phyloP scores from a whole-genome alignment of 1,140 invertebrate species.

The Heterodera carotae region DNA sequence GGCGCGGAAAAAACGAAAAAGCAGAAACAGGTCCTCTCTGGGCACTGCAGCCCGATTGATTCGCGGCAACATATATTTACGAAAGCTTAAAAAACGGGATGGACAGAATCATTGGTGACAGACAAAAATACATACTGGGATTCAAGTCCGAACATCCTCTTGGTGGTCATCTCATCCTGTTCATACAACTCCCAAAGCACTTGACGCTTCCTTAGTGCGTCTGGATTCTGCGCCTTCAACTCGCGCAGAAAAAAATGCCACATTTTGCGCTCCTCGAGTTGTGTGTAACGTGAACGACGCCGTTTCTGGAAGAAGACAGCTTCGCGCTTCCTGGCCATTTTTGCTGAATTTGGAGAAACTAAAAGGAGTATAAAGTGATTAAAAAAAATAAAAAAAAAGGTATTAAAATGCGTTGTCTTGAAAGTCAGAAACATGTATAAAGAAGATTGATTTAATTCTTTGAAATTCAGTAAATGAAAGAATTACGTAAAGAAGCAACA shows the following conservation, averaged over 20 bases:
- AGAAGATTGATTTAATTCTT: too few relatives aligned
- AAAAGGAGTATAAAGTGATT: background rate
- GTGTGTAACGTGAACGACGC: background rate
- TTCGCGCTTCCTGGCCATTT: background rate
- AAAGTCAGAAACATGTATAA: too few relatives aligned
- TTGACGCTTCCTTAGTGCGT: background rate
- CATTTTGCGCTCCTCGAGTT: background rate
- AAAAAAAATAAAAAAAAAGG: slow-evolving; percentile 4
- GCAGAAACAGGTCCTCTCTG: slow-evolving; percentile 7
- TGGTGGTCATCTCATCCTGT: background rate
- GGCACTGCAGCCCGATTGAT: background rate
- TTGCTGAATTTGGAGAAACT: background rate
- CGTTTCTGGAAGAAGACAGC: background rate
- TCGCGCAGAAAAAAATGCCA: slow-evolving; percentile 8
- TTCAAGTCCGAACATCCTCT: background rate
- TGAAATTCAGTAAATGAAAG: too few relatives aligned
- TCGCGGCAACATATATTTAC: slow-evolving; percentile 2
- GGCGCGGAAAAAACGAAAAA: slow-evolving; percentile 1
- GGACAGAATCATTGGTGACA: background rate
- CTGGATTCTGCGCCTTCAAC: background rate
- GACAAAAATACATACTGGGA: background rate
- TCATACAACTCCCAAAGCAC: background rate
- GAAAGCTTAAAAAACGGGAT: background rate
- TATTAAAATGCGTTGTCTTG: too few relatives aligned
- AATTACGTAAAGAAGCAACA: too few relatives aligned